phyloP scores from a whole-genome alignment of 2,888 invertebrate genomes.

The Caenorhabditis becei region DNA sequence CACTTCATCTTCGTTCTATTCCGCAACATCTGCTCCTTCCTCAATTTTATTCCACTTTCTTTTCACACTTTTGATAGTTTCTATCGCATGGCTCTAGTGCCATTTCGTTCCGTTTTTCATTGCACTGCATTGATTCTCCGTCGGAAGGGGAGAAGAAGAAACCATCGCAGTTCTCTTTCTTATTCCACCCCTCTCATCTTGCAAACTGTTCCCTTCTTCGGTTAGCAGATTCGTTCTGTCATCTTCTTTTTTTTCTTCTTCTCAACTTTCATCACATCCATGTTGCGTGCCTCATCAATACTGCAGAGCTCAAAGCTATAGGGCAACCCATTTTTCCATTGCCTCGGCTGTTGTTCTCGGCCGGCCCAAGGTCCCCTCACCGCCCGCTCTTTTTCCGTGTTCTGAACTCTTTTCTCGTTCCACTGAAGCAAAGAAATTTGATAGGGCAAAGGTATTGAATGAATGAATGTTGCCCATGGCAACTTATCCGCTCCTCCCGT shows the following conservation, averaged over 20 bases:
- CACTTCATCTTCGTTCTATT: no score
- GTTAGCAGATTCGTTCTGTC: background rate
- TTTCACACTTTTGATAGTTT: no score
- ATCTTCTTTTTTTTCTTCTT: background rate
- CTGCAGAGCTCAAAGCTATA: slow-evolving; percentile 1
- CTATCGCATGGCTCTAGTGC: no score
- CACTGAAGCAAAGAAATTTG: background rate
- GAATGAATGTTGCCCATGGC: background rate
- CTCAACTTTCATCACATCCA: slow-evolving; percentile 8
- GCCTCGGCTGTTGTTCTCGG: slow-evolving; percentile 12
- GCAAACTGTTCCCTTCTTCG: background rate
- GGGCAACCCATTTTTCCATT: slow-evolving; percentile 11
- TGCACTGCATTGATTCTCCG: no score
- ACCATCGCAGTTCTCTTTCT: no score
- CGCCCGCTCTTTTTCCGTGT: background rate
- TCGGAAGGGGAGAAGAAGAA: no score
- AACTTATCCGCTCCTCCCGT: background rate
- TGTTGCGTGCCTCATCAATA: slow-evolving; percentile 16
- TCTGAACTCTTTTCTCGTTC: background rate
- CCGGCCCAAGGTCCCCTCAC: background rate
- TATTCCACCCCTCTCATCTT: background rate
- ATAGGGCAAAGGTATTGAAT: background rate
- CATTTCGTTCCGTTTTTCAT: no score
- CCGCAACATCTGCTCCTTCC: no score
- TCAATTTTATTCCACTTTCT: no score